These are phyloP conservation scores for Lanius collurio DNA, from an alignment of 2,113 vertebrate genomes.

Conservation along the genomic window DNA sequence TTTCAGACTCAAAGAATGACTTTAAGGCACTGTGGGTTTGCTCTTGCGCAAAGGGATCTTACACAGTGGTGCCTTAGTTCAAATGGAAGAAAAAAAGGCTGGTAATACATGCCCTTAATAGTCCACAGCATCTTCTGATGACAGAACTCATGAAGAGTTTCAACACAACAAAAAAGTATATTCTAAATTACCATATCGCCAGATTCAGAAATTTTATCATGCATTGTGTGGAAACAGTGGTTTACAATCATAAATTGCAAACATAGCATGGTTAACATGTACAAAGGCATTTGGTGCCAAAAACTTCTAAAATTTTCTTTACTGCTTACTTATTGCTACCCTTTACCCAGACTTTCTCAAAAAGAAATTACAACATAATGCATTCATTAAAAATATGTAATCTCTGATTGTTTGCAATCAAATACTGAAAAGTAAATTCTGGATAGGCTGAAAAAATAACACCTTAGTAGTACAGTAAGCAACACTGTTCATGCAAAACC, in stretches of 20 bases:
- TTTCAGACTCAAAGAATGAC: background rate
- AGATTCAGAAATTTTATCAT: background rate
- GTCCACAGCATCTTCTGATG: background rate
- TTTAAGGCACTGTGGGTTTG: background rate
- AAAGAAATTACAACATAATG: background rate
- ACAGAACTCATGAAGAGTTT: background rate
- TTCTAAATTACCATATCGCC: background rate
- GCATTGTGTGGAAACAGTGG: background rate
- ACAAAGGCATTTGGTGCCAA: background rate
- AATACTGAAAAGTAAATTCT: background rate
- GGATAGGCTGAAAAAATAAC: background rate
- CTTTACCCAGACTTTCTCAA: background rate
- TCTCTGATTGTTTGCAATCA: background rate
- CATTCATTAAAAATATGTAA: background rate
- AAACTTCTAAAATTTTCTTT: background rate
- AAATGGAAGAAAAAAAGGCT: background rate
- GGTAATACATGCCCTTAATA: background rate
- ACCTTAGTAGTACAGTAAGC: background rate
- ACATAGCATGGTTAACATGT: background rate
- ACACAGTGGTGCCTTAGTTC: background rate
- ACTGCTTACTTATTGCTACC: background rate
- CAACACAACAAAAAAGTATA: background rate
- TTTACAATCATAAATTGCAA: background rate
- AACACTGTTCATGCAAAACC: background rate
- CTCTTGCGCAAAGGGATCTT: background rate